A percentile compares a stretch with the other conserved stretches of the same genome.
These are phyloP conservation scores for Bombus difficillimus DNA, from an alignment of 1,140 invertebrate species.

Conservation along the genomic window DNA sequence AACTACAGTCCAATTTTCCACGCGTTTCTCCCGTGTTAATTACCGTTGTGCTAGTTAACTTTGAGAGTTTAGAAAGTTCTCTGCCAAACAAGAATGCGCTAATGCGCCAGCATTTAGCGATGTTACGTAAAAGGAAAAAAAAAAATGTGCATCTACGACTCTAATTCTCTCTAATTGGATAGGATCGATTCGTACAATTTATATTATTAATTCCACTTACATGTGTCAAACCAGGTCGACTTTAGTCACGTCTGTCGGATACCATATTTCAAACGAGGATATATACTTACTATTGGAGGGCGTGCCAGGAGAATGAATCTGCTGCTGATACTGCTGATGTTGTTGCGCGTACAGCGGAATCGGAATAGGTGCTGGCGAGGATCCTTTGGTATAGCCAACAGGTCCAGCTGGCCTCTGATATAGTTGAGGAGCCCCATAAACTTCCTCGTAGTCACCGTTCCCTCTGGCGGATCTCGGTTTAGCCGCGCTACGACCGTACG, in stretches of 20 bases:
- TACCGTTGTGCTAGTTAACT: background rate
- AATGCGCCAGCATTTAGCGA: background rate
- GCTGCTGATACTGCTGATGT: conserved; percentile 63
- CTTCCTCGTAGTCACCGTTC: conserved; percentile 90
- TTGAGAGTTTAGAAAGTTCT: background rate
- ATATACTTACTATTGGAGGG: conserved; percentile 53
- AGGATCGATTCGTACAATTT: background rate
- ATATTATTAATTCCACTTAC: no score
- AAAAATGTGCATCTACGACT: no score
- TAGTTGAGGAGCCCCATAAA: conserved; percentile 84
- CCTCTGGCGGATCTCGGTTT: conserved; percentile 65
- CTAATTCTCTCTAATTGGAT: no score
- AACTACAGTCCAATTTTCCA: background rate
- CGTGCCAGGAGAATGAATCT: conserved; percentile 61
- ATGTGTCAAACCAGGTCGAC: background rate
- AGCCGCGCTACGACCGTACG: conserved; percentile 88
- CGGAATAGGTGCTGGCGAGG: conserved; percentile 72
- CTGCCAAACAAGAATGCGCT: background rate
- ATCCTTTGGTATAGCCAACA: conserved; percentile 79
- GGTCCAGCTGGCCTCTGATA: conserved; percentile 83
- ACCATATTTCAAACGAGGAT: background rate
- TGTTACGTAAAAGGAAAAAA: background rate
- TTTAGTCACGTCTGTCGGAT: background rate
- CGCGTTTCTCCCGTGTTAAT: background rate
- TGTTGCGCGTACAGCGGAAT: conserved; percentile 73